Base-by-base conservation (phyloP, 92 coral and sea anemone species). In the Scolanthus callimorphus region DNA sequence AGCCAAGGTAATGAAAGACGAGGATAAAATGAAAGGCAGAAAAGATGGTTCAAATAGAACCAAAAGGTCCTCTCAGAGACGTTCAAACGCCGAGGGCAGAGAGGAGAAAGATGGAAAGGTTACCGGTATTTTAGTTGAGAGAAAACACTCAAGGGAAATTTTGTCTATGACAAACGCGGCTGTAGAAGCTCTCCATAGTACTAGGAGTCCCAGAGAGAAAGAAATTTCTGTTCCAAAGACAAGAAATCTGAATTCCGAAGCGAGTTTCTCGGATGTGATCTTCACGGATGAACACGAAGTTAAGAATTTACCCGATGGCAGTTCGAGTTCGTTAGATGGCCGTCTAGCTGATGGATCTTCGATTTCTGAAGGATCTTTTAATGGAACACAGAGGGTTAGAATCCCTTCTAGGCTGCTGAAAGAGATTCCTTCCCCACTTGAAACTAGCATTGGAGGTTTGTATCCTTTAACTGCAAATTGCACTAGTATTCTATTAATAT, bases 101-200 rank as follows among this genome's bases (percentile, higher is more conserved):
- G n/a, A n/a, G n/a, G n/a, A n/a, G n/a, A n/a, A n/a, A n/a, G n/a
- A n/a, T n/a, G n/a, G n/a, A n/a, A n/a, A n/a, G n/a, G n/a, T n/a
- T n/a, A n/a, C n/a, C n/a, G n/a, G n/a, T n/a, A n/a, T n/a, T n/a
- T n/a, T n/a, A n/a, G n/a, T n/a, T n/a, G n/a, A n/a, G n/a, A n/a
- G n/a, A n/a, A n/a, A n/a, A n/a, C 60, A 72, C 34, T 71, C 86
- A 3, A 73, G 59, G 52, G 88, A 91, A 62, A 87, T 91, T 37
- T 80, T 91, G 13, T 78, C 83, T 4, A 59, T 86, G 43, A 91
- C 97, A 12, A 80, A 47, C 67, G 97, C 97, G 51, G 97, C 97
- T 11, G 97, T 81, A 9, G 57, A 84, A 63, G 96, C 96, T n/a
- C 57, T 91, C 44, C 50, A 82, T n/a, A 57, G 57, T 47, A 41